Conservation (phyloP, 2,797 vertebrate species). For the Peromyscus nudipes region DNA sequence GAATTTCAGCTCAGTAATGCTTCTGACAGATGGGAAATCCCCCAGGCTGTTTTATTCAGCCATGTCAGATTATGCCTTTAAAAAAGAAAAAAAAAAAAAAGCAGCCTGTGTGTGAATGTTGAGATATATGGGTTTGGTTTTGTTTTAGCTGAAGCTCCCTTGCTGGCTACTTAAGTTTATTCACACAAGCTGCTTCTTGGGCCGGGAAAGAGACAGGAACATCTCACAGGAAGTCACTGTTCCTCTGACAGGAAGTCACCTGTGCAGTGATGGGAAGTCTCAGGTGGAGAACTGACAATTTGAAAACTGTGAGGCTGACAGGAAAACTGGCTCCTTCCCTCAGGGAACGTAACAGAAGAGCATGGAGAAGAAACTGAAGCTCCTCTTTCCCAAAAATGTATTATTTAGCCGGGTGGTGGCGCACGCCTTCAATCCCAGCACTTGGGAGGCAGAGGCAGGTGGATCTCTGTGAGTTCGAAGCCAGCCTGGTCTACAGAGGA, state of each 20-base stretch:
- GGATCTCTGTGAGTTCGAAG: too few species aligned
- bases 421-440: too few species aligned
- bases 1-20: conserved; percentile 61
- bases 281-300: not conserved
- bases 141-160: conserved; percentile 63
- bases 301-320: not conserved
- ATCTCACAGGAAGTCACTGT: conserved; percentile 72
- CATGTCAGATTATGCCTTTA: conserved; percentile 58
- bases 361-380: not conserved
- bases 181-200: conserved; percentile 52
- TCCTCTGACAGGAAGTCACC: conserved; percentile 21
- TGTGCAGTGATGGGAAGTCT: conserved; percentile 10
- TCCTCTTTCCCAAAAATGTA: not conserved
- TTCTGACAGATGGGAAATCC: conserved; percentile 63
- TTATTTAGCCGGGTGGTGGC: too few species aligned
- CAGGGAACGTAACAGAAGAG: not conserved
- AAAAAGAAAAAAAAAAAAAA: not conserved
- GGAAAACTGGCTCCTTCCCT: not conserved
- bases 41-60: conserved; percentile 67
- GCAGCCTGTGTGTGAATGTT: conserved; percentile 78
- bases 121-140: conserved; percentile 38
- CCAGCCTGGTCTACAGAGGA: too few species aligned
- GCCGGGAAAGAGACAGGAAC: conserved; percentile 50
- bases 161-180: conserved; percentile 52
- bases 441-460: too few species aligned